Conservation (phyloP, 2,113 vertebrate species). For the Cololabis saira region DNA sequence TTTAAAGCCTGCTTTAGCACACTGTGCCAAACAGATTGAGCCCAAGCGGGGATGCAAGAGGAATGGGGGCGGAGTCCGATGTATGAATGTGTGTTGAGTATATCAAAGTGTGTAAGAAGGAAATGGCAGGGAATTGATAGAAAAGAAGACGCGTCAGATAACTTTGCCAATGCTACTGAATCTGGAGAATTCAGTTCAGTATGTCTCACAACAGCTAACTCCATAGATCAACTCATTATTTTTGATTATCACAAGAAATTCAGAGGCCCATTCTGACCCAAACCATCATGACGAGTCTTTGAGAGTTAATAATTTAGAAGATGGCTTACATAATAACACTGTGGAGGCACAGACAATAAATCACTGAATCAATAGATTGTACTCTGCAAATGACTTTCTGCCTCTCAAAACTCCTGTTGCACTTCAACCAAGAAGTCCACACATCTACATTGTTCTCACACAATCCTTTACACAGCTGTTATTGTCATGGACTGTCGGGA, state of each 20-base stretch:
- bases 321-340: background rate
- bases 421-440: no score
- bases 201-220: slow-evolving; percentile 29
- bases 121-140: slow-evolving; percentile 66
- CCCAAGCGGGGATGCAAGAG: slow-evolving; percentile 56
- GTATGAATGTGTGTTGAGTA: slow-evolving; percentile 47
- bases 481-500: no score
- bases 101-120: slow-evolving; percentile 45
- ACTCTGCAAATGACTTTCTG: no score
- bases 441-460: no score
- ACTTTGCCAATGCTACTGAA: slow-evolving; percentile 39
- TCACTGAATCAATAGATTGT: no score
- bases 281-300: background rate
- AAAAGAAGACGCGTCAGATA: slow-evolving; percentile 58
- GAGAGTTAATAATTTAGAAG: slow-evolving; percentile 3
- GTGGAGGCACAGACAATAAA: background rate
- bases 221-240: slow-evolving; percentile 13
- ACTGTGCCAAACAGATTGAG: slow-evolving; percentile 73
- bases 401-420: no score
- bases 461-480: no score
- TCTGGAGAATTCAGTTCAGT: slow-evolving; percentile 12
- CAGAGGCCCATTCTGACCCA: background rate
- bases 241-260: slow-evolving; percentile 1
- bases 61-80: slow-evolving; percentile 52
- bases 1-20: slow-evolving; percentile 76